Evolutionary conservation across 2,888 invertebrate genomes (phyloP).

Genomic region (Pristionchus japonicus): DNA sequence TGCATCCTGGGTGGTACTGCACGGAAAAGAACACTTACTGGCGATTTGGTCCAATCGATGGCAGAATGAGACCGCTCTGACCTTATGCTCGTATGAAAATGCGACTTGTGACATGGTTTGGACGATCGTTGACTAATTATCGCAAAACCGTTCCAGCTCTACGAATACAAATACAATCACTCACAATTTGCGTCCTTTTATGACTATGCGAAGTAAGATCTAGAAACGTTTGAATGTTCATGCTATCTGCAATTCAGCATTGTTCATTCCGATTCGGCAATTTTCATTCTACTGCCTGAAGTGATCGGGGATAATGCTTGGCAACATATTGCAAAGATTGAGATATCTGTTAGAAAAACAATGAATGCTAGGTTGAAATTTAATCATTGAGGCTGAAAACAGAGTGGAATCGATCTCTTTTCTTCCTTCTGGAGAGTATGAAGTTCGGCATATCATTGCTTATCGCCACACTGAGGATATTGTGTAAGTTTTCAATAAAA

Average conservation of each 20-base stretch:
- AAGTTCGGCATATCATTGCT: neutral
- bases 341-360: neutral
- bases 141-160: neutral
- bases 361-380: too few relatives aligned
- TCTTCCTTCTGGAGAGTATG: constrained; percentile 13
- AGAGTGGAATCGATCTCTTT: neutral
- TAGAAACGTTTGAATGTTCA: too few relatives aligned
- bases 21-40: neutral
- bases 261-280: neutral
- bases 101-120: neutral
- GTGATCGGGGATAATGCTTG: neutral
- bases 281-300: neutral
- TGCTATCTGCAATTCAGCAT: neutral
- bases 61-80: constrained; percentile 36
- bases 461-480: neutral
- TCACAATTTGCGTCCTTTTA: neutral
- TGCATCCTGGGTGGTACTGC: neutral
- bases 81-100: neutral
- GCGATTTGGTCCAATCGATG: constrained; percentile 27
- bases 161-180: neutral
- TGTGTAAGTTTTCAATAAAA: neutral
- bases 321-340: neutral
- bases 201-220: neutral
- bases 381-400: neutral
- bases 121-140: neutral